Evolutionary conservation across 2,888 invertebrate genomes (phyloP).

Genomic region (Anoncus sp.): DNA sequence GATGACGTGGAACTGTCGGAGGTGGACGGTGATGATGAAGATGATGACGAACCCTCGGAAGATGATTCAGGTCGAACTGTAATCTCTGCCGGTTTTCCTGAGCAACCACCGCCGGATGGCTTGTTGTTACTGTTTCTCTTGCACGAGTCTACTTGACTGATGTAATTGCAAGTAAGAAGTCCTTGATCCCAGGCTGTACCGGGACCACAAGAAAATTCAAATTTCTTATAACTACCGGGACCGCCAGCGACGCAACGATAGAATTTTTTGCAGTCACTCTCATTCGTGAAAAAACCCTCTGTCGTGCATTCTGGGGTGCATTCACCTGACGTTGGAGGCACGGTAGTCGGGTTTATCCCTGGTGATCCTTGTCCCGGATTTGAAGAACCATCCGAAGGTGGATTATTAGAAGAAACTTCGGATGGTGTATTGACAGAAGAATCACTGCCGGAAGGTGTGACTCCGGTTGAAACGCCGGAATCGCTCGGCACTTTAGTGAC

Average conservation of each 20-base stretch:
- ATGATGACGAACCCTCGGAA: conserved; percentile 39
- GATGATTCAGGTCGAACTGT: conserved; percentile 13
- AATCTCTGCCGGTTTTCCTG: conserved; percentile 30
- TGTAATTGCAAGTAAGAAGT: conserved; percentile 89
- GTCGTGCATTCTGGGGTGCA: conserved; percentile 82
- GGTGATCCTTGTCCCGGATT: too few relatives aligned
- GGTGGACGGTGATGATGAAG: too few relatives aligned
- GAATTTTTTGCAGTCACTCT: conserved; percentile 89
- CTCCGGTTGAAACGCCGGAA: conserved; percentile 6
- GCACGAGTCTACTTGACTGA: conserved; percentile 73
- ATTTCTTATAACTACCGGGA: conserved; percentile 85
- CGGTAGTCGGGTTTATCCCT: too few relatives aligned
- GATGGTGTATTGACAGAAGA: conserved; percentile 13
- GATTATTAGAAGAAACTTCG: conserved; percentile 6
- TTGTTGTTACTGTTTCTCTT: conserved; percentile 40
- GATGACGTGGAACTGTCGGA: conserved; percentile 20
- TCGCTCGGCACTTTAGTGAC: too few relatives aligned
- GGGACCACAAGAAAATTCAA: conserved; percentile 89
- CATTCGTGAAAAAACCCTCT: conserved; percentile 90
- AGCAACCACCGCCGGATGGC: not conserved
- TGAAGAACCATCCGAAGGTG: conserved; percentile 6
- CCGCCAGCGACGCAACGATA: conserved; percentile 90
- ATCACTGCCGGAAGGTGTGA: not conserved
- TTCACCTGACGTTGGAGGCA: too few relatives aligned
- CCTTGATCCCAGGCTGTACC: conserved; percentile 92